phyloP scores from a whole-genome alignment of 2,888 invertebrate species.

The Tanytarsus gracilentus region DNA sequence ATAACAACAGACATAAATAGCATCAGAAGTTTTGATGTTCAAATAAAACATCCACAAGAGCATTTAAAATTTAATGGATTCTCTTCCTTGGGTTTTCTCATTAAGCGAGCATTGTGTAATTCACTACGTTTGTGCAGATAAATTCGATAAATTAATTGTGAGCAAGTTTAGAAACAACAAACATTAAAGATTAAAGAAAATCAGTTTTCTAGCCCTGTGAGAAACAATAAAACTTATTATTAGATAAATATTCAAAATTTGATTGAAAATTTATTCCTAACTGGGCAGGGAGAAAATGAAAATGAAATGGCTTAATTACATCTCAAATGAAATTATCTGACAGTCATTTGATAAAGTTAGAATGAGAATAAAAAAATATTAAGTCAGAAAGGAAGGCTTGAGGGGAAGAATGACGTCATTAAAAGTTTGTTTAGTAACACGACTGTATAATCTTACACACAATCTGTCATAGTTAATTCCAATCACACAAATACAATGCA shows the following conservation, averaged over 20 bases:
- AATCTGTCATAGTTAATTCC: too few species aligned
- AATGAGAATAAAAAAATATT: not conserved
- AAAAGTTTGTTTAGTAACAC: too few species aligned
- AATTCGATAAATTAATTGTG: slow-evolving; percentile 20
- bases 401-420: not conserved
- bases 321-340: slow-evolving; percentile 16
- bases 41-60: not conserved
- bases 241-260: not conserved
- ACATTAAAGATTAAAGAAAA: slow-evolving; percentile 10
- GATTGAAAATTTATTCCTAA: too few species aligned
- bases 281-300: slow-evolving; percentile 6
- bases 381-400: not conserved
- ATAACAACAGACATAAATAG: slow-evolving; percentile 1
- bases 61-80: slow-evolving; percentile 1
- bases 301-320: slow-evolving; percentile 6
- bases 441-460: too few species aligned
- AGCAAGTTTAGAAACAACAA: slow-evolving; percentile 22
- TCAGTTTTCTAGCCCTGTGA: not conserved
- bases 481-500: too few species aligned
- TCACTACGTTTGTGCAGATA: too few species aligned
- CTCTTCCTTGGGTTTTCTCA: not conserved
- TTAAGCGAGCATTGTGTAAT: not conserved
- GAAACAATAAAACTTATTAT: too few species aligned
- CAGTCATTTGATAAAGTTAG: slow-evolving; percentile 16
- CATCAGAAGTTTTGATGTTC: not conserved